Percentiles rank a stretch among this genome's conserved stretches.
phyloP scores from a whole-genome alignment of 1,140 invertebrate genomes.

The Euwallacea similis region DNA sequence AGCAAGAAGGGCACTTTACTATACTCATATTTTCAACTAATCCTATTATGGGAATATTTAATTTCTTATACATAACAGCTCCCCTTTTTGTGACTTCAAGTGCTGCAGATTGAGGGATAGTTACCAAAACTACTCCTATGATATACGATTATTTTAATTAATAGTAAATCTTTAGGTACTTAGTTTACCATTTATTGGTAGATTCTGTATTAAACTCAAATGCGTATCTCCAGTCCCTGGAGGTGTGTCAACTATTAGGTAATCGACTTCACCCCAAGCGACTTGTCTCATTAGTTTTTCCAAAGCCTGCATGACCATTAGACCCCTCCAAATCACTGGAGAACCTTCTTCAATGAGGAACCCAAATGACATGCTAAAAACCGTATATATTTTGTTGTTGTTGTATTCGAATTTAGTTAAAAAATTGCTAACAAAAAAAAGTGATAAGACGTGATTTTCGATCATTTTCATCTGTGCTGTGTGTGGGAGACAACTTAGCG shows the following conservation, averaged over 20 bases:
- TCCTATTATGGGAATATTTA: conserved; percentile 78
- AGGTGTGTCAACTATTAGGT: conserved; percentile 85
- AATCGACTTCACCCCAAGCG: conserved; percentile 78
- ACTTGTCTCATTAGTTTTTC: conserved; percentile 82
- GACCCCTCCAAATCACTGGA: conserved; percentile 85
- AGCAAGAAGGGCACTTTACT: conserved; percentile 73
- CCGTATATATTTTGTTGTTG: not conserved
- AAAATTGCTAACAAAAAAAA: not conserved
- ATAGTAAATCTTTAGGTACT: not conserved
- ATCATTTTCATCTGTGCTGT: not conserved
- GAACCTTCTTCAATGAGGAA: conserved; percentile 77
- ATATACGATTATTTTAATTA: not conserved
- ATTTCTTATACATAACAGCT: conserved; percentile 77
- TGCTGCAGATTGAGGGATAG: conserved; percentile 82
- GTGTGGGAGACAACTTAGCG: too few relatives aligned
- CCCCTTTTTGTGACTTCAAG: conserved; percentile 79
- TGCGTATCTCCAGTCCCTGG: conserved; percentile 92
- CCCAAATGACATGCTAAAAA: conserved; percentile 86
- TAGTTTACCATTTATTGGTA: conserved; percentile 72
- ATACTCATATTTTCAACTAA: conserved; percentile 85
- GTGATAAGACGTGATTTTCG: not conserved
- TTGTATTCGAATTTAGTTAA: not conserved
- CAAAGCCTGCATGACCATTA: conserved; percentile 94
- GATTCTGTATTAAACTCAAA: conserved; percentile 82
- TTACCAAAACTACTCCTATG: conserved; percentile 76